phyloP scores from a whole-genome alignment of 2,888 invertebrate species.

The Brachycybe producta region DNA sequence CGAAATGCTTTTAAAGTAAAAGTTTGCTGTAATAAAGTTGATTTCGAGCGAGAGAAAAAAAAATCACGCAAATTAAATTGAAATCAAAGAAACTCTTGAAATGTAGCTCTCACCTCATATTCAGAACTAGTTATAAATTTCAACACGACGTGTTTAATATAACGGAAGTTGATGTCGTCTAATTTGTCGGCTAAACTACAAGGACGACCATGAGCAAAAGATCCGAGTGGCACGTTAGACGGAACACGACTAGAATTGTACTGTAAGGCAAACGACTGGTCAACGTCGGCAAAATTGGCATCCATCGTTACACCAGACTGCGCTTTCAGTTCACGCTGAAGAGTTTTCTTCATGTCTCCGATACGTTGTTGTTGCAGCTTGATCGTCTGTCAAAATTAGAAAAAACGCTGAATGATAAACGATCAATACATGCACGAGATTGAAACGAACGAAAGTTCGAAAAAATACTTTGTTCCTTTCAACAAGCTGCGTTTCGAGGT shows the following conservation, averaged over 20 bases:
- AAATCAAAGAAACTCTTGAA: too few relatives aligned
- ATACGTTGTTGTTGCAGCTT: slow-evolving; percentile 76
- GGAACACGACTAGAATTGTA: neutral
- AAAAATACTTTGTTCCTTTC: slow-evolving; percentile 43
- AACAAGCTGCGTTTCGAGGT: slow-evolving; percentile 47
- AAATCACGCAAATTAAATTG: too few relatives aligned
- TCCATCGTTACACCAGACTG: slow-evolving; percentile 24
- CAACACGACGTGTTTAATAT: slow-evolving; percentile 82
- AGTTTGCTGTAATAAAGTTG: too few relatives aligned
- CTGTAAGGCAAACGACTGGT: slow-evolving; percentile 30
- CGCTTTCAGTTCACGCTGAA: slow-evolving; percentile 63
- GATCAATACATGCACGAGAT: neutral
- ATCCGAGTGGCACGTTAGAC: neutral
- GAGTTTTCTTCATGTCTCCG: slow-evolving; percentile 77
- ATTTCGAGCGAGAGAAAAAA: too few relatives aligned
- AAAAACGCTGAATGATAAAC: neutral
- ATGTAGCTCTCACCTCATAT: slow-evolving; percentile 43
- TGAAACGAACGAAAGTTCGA: neutral
- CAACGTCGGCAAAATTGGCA: slow-evolving; percentile 13
- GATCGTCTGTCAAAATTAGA: slow-evolving; percentile 50
- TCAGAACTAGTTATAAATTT: slow-evolving; percentile 83
- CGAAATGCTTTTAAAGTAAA: too few relatives aligned
- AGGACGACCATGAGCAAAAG: slow-evolving; percentile 27
- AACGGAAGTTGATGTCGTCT: slow-evolving; percentile 61
- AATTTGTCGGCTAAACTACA: slow-evolving; percentile 30